Percentiles rank a stretch among this genome's conserved stretches.
Evolutionary conservation across 2,797 vertebrate genomes (phyloP).

Genomic region (Rhinichthys osculus): DNA sequence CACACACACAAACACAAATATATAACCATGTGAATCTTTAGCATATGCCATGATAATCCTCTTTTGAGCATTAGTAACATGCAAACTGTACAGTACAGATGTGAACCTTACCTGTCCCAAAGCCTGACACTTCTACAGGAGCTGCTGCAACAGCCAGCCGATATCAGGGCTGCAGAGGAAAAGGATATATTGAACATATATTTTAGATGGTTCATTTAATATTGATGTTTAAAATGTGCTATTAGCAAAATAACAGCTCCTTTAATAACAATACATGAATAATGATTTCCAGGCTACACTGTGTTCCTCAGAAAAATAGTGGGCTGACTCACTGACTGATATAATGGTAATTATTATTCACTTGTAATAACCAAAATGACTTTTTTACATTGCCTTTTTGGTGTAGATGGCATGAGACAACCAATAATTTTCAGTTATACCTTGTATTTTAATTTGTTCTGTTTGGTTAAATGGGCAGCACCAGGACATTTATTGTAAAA

Average conservation of each 20-base stretch:
- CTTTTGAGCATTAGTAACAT: not conserved
- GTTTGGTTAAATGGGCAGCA: conserved; percentile 3
- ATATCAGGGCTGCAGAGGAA: conserved; percentile 64
- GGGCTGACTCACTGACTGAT: conserved; percentile 15
- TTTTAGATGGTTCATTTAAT: conserved; percentile 15
- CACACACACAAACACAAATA: no score
- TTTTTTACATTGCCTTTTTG: not conserved
- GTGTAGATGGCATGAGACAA: not conserved
- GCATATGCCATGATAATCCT: not conserved
- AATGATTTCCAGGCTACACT: not conserved
- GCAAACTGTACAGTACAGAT: not conserved
- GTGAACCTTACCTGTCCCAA: conserved; percentile 66
- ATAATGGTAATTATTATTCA: conserved; percentile 43
- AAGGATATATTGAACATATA: not conserved
- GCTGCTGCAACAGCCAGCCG: conserved; percentile 67
- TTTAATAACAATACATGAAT: not conserved
- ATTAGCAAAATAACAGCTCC: conserved; percentile 9
- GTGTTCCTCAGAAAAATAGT: conserved; percentile 16
- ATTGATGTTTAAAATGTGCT: conserved; percentile 3
- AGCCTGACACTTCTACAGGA: conserved; percentile 69
- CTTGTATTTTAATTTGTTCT: not conserved
- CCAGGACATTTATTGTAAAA: not conserved
- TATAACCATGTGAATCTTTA: not conserved
- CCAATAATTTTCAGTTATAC: not conserved
- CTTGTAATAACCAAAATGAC: conserved; percentile 27